A percentile compares a stretch with the other conserved stretches of the same genome.
phyloP scores from a whole-genome alignment of 2,797 vertebrate species.

The Urophycis tenuis region DNA sequence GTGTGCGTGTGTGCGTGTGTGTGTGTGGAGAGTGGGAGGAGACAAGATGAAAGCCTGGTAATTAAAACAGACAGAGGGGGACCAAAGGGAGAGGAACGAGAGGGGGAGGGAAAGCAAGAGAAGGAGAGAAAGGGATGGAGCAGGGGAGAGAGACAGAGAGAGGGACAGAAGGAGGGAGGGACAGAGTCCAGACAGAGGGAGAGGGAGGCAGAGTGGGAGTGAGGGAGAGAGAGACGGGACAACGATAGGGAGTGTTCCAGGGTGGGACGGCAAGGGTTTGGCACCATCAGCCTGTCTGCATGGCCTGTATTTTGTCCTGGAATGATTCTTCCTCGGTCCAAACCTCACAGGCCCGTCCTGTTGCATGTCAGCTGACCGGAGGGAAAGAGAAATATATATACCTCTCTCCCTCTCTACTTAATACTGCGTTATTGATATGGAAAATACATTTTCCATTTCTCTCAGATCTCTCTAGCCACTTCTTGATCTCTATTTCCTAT shows the following conservation, averaged over 20 bases:
- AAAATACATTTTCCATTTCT: background rate
- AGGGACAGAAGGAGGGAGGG: background rate
- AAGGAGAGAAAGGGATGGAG: background rate
- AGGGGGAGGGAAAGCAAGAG: background rate
- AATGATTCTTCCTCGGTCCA: constrained; percentile 67
- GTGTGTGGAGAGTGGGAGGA: background rate
- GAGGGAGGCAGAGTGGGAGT: constrained; percentile 16
- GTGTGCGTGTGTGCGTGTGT: no score
- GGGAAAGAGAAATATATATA: background rate
- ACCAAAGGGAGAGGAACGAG: background rate
- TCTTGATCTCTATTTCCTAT: background rate
- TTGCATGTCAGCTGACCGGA: background rate
- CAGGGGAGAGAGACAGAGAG: background rate
- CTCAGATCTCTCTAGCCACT: background rate
- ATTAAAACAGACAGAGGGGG: no score
- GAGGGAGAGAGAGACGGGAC: constrained; percentile 23
- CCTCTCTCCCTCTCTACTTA: background rate
- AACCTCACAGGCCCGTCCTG: constrained; percentile 63
- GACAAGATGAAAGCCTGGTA: background rate
- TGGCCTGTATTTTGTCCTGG: constrained; percentile 60
- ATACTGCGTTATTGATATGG: background rate
- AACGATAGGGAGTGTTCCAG: constrained; percentile 55
- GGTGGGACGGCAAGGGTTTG: constrained; percentile 48
- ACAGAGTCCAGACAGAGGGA: background rate
- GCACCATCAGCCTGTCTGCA: constrained; percentile 58